These are phyloP conservation scores for Apocrypta bakeri DNA, from an alignment of 1,140 invertebrate genomes.

Conservation along the genomic window DNA sequence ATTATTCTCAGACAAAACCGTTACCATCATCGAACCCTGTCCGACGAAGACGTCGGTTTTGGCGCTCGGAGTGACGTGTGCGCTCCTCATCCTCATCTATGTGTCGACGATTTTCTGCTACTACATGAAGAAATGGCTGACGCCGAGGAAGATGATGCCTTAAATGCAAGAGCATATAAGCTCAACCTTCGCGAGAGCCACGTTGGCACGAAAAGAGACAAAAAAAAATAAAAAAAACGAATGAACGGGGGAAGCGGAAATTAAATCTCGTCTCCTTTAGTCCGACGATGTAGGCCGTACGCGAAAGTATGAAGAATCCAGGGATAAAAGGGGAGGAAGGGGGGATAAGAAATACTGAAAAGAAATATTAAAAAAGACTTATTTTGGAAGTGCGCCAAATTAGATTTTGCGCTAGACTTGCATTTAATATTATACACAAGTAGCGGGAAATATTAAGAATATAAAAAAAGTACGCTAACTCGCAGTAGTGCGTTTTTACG, in stretches of 20 bases:
- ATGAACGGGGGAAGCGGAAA: slow-evolving; percentile 3
- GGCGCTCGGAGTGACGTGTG: slow-evolving; percentile 91
- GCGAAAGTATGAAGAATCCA: neutral
- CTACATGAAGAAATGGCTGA: slow-evolving; percentile 93
- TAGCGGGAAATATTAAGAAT: neutral
- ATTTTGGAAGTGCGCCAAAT: neutral
- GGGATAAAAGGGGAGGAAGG: neutral
- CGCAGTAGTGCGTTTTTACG: neutral
- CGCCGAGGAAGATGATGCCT: slow-evolving; percentile 86
- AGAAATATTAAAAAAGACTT: neutral
- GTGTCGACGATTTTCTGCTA: slow-evolving; percentile 91
- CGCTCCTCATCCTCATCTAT: slow-evolving; percentile 91
- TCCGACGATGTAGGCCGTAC: neutral
- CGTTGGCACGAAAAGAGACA: neutral
- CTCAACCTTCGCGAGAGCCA: neutral
- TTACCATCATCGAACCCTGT: slow-evolving; percentile 90
- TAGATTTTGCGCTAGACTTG: neutral
- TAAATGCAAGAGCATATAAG: slow-evolving; percentile 68
- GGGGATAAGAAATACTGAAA: slow-evolving; percentile 20
- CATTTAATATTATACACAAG: slow-evolving; percentile 21
- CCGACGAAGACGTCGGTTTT: slow-evolving; percentile 92
- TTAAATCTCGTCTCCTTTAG: neutral
- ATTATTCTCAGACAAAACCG: slow-evolving; percentile 92
- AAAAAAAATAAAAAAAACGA: neutral
- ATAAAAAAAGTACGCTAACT: neutral